phyloP scores from a whole-genome alignment of 2,113 vertebrate genomes.

The Copsychus sechellarum region DNA sequence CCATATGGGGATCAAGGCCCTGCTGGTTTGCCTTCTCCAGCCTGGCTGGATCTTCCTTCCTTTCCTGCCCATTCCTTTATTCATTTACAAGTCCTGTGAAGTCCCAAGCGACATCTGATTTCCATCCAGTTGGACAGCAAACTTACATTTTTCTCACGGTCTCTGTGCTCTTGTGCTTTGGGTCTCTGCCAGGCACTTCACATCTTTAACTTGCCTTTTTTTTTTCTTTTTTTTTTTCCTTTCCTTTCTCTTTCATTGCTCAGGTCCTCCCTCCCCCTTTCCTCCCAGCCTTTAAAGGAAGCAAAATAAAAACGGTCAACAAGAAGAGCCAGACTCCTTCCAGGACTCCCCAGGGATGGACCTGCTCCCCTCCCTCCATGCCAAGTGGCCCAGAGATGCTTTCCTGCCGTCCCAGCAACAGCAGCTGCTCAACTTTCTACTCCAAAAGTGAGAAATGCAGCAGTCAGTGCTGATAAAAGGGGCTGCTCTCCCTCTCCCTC shows the following conservation, averaged over 20 bases:
- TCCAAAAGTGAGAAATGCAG: not conserved
- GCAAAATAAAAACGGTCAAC: not conserved
- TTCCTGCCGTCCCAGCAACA: not conserved
- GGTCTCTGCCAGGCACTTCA: conserved; percentile 50
- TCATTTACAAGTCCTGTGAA: conserved; percentile 6
- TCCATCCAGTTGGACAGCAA: conserved; percentile 27
- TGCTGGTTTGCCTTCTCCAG: not conserved
- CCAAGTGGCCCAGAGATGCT: not conserved
- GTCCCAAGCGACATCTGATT: not conserved
- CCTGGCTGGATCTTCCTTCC: not conserved
- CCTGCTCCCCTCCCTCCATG: not conserved
- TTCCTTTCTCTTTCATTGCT: not conserved
- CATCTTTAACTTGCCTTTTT: conserved; percentile 8
- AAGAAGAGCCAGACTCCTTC: not conserved
- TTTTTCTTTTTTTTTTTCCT: not conserved
- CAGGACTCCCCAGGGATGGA: not conserved
- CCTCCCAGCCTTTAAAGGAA: conserved; percentile 24
- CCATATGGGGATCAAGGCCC: not conserved
- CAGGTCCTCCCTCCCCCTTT: not conserved
- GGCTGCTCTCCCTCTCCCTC: not conserved
- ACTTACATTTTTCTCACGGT: conserved; percentile 68
- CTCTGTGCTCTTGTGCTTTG: conserved; percentile 60
- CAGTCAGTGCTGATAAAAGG: not conserved
- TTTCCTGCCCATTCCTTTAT: not conserved
- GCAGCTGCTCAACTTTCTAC: not conserved